phyloP scores from a whole-genome alignment of 2,888 invertebrate genomes.

The Oegoconia quadripuncta region DNA sequence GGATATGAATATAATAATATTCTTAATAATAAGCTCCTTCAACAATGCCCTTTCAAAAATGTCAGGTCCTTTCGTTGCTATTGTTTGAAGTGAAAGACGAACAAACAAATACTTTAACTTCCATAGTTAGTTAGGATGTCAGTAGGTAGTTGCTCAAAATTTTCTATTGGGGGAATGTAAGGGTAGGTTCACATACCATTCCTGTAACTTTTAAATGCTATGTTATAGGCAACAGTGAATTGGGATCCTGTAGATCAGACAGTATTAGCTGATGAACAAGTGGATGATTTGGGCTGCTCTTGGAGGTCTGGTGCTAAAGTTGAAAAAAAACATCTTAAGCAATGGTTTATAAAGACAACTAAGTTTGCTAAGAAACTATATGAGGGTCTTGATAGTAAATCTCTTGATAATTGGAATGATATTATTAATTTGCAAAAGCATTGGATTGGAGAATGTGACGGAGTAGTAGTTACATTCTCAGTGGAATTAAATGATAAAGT shows the following conservation, averaged over 20 bases:
- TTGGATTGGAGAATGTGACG: conserved; percentile 94
- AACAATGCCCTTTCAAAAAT: too few relatives aligned
- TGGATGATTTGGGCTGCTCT: conserved; percentile 92
- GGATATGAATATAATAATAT: too few relatives aligned
- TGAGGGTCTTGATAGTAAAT: conserved; percentile 84
- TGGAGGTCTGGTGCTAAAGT: conserved; percentile 98
- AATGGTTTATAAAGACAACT: conserved; percentile 97
- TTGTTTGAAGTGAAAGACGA: too few relatives aligned
- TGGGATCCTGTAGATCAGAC: conserved; percentile 99
- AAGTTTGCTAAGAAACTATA: conserved; percentile 85
- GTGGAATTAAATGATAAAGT: conserved; percentile 46
- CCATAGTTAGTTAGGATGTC: too few relatives aligned
- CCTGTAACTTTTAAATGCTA: neutral
- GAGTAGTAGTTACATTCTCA: conserved; percentile 84
- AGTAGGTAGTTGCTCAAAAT: too few relatives aligned
- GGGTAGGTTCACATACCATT: too few relatives aligned
- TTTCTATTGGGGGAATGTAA: too few relatives aligned
- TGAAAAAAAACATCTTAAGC: conserved; percentile 91
- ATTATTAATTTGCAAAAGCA: conserved; percentile 90
- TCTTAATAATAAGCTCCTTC: too few relatives aligned
- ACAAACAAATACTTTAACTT: too few relatives aligned
- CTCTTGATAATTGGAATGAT: conserved; percentile 89
- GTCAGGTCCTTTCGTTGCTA: too few relatives aligned
- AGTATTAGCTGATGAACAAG: conserved; percentile 98
- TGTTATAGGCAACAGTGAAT: conserved; percentile 89